These are phyloP conservation scores for Operophtera brumata DNA, from an alignment of 2,888 invertebrate genomes.

Conservation along the genomic window DNA sequence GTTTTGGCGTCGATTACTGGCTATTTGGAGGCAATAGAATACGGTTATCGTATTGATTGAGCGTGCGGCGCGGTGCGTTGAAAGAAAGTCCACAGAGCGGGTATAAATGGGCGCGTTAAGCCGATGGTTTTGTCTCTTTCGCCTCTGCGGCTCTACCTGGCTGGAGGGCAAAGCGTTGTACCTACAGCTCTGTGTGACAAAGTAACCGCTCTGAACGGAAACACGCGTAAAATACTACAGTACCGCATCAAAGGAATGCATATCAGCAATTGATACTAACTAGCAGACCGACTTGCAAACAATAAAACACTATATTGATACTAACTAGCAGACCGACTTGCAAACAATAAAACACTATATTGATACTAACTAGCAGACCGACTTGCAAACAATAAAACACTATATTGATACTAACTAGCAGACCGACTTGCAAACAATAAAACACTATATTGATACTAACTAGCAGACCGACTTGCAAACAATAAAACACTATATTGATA, in stretches of 20 bases:
- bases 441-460: conserved; percentile 21
- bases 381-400: conserved; percentile 22
- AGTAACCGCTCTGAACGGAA: conserved; percentile 28
- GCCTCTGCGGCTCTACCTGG: conserved; percentile 44
- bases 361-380: conserved; percentile 23
- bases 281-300: conserved; percentile 20
- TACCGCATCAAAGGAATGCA: conserved; percentile 22
- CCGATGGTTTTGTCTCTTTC: conserved; percentile 65
- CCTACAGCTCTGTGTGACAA: conserved; percentile 28
- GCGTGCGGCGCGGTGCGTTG: conserved; percentile 38
- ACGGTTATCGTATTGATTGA: conserved; percentile 70
- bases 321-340: conserved; percentile 23
- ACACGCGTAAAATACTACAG: conserved; percentile 22
- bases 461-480: conserved; percentile 19
- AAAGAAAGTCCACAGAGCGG: conserved; percentile 52
- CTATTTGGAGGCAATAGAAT: conserved; percentile 36
- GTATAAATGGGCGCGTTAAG: conserved; percentile 51
- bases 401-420: conserved; percentile 22
- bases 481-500: conserved; percentile 21
- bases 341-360: conserved; percentile 21
- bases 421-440: conserved; percentile 23
- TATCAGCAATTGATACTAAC: conserved; percentile 33
- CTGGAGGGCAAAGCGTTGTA: conserved; percentile 25
- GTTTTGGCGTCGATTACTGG: conserved; percentile 33
- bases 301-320: conserved; percentile 21